Evolutionary conservation across 2,113 vertebrate genomes (phyloP), one percentile per base, ranked within the genome.

Genomic region (Paramisgurnus dabryanus): DNA sequence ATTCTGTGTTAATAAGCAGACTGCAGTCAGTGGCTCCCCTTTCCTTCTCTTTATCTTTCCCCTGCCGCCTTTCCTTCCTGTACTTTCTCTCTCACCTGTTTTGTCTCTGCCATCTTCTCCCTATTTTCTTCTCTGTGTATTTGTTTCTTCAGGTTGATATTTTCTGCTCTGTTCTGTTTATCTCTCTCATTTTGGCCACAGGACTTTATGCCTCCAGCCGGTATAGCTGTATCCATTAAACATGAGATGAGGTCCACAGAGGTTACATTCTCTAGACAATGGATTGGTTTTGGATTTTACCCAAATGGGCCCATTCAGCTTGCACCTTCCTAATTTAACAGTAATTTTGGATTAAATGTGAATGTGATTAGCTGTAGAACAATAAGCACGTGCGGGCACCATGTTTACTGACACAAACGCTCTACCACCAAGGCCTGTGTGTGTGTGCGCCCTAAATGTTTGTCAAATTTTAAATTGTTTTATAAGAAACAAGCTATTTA

Each of bases 181-280:
- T 71, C 47, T 77, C 22, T 68, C 73, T 71, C 63, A 73, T 55
- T 84, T 17, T 71, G 22, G 67, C 74, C 69, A 2, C 15, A 57
- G 49, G 83, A 76, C 39, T 41, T 66, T 55, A 40, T 79, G 75
- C 83, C 79, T 81, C 55, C 68, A 78, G 64, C 57, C 18, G 50
- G 57, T 47, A 70, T 67, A 81, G 78, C 60, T 12, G 57, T 70
- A 79, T 84, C 79, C 83, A 84, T 84, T 84, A 84, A 78, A 84
- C 75, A 84, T 84, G 76, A 79, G 67, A 67, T 65, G 76, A 79
- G 61, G 68, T 80, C 79, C 61, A 69, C 57, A 65, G 78, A 67
- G 79, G 40, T 78, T 84, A 49, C 39, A 6, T 27, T 49, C 47
- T 70, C 40, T 22, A 66, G 79, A 81, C 79, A 74, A 67, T 55